A percentile compares a stretch with the other conserved stretches of the same genome.
Evolutionary conservation across 2,113 vertebrate species (phyloP).

Genomic region (Nestor notabilis): DNA sequence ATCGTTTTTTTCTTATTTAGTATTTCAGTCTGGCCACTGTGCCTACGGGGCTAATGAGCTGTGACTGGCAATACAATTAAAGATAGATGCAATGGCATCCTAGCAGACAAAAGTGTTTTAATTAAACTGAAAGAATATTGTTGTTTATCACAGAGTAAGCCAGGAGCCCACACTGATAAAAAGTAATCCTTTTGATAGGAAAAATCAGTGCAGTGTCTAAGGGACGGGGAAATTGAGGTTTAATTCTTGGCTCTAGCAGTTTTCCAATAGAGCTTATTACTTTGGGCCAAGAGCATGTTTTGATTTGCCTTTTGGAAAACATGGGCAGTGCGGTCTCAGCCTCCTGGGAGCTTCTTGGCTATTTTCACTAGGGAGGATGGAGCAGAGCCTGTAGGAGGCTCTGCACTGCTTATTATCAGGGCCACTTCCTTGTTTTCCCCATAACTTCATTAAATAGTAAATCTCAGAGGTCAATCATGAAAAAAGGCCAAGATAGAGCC

Average conservation of each 20-base stretch:
- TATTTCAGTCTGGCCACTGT: slow-evolving; percentile 4
- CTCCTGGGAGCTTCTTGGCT: neutral
- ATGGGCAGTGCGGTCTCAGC: neutral
- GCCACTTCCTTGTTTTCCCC: neutral
- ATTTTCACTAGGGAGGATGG: neutral
- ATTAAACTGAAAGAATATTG: slow-evolving; percentile 31
- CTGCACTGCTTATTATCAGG: neutral
- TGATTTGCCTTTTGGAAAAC: neutral
- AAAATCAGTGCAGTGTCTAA: neutral
- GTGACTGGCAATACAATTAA: slow-evolving; percentile 19
- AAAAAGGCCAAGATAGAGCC: neutral
- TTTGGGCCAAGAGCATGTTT: neutral
- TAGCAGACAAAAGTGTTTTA: slow-evolving; percentile 15
- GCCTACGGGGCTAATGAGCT: neutral
- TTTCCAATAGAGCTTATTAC: neutral
- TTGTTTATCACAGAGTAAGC: neutral
- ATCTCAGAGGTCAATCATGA: neutral
- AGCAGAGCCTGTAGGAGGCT: neutral
- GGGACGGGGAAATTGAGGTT: neutral
- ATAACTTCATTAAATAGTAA: neutral
- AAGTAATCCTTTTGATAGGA: slow-evolving; percentile 3
- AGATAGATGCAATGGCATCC: neutral
- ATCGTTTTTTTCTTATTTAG: neutral
- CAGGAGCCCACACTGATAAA: neutral
- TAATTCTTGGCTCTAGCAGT: neutral